Evolutionary conservation across 2,113 vertebrate species (phyloP).

Genomic region (Microtus ochrogaster): DNA sequence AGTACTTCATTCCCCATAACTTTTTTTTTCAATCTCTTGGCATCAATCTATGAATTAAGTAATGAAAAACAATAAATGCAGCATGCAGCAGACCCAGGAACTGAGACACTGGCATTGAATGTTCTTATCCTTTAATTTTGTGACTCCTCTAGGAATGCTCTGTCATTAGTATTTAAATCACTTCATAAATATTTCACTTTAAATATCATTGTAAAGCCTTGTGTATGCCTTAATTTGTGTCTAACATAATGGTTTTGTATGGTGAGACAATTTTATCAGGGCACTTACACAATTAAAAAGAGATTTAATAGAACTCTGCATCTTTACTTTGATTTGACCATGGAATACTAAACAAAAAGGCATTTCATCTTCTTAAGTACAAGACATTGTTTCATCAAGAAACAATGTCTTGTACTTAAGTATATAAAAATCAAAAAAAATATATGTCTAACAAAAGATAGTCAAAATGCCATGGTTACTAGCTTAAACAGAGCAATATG

Average conservation of each 20-base stretch:
- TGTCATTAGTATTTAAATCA: constrained; percentile 90
- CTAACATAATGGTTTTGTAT: constrained; percentile 85
- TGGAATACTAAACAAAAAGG: constrained; percentile 81
- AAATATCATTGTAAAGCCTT: constrained; percentile 84
- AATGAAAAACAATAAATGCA: constrained; percentile 65
- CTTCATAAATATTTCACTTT: constrained; percentile 89
- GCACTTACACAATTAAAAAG: constrained; percentile 86
- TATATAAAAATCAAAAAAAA: constrained; percentile 65
- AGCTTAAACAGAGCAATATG: neutral
- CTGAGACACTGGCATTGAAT: constrained; percentile 67
- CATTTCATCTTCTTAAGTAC: constrained; percentile 78
- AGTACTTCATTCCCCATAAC: neutral
- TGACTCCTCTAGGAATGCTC: constrained; percentile 82
- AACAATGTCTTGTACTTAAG: constrained; percentile 70
- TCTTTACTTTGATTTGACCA: constrained; percentile 88
- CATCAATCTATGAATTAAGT: constrained; percentile 56
- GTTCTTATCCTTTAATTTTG: constrained; percentile 81
- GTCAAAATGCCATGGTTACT: neutral
- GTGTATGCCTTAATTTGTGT: constrained; percentile 84
- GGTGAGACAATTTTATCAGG: constrained; percentile 87
- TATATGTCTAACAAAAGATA: neutral
- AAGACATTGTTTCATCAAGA: no score
- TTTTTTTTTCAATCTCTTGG: constrained; percentile 17
- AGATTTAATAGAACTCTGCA: constrained; percentile 86
- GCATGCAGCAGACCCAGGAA: constrained; percentile 25